phyloP scores from a whole-genome alignment of 35 echinoderm and acorn worm species.

The Apostichopus japonicus region DNA sequence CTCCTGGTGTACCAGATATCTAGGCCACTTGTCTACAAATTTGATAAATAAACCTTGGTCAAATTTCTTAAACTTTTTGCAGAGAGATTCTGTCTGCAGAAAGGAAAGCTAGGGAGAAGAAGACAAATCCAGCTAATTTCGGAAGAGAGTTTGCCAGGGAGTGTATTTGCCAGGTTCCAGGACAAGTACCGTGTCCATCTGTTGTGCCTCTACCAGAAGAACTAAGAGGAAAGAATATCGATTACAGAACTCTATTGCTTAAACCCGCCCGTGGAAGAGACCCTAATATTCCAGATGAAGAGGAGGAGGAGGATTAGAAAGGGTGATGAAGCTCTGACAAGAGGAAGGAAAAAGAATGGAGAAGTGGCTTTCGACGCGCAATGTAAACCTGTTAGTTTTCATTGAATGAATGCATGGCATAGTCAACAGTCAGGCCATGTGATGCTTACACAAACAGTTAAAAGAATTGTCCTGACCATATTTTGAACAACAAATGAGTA shows the following conservation, averaged over 20 bases:
- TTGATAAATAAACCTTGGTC: not conserved
- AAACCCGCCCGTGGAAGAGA: slow-evolving; percentile 43
- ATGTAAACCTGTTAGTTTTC: no score
- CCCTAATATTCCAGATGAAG: not conserved
- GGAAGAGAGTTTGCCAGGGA: slow-evolving; percentile 54
- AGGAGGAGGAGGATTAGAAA: not conserved
- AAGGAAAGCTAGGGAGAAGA: slow-evolving; percentile 63
- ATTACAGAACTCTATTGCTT: slow-evolving; percentile 58
- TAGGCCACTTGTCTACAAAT: not conserved
- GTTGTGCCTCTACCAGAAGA: slow-evolving; percentile 69
- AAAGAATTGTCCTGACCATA: no score
- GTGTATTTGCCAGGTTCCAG: slow-evolving; percentile 87
- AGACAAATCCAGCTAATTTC: slow-evolving; percentile 89
- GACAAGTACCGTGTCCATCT: slow-evolving; percentile 84
- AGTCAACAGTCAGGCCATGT: no score
- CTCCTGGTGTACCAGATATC: not conserved
- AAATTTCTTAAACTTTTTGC: slow-evolving; percentile 33
- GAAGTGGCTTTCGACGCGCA: no score
- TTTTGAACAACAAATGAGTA: no score
- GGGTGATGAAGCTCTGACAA: no score
- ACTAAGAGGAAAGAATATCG: not conserved
- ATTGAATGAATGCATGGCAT: no score
- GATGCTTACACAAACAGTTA: no score
- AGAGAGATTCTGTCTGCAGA: slow-evolving; percentile 76
- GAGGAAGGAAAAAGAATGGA: no score